phyloP scores from a whole-genome alignment of 2,113 vertebrate genomes.

The Lepus timidus region DNA sequence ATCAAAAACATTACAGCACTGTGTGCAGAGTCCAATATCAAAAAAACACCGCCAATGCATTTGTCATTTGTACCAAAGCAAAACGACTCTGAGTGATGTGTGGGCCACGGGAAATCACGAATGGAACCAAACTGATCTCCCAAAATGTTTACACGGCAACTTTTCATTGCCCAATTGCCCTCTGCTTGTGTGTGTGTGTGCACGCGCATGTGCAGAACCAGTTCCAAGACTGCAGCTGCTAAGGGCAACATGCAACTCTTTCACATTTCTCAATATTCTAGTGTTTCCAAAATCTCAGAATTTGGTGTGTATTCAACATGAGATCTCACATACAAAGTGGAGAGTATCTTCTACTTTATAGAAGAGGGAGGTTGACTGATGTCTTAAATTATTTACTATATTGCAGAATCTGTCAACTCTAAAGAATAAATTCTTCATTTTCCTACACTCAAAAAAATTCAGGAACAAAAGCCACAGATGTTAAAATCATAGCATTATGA shows the following conservation, averaged over 20 bases:
- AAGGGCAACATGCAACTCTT: not conserved
- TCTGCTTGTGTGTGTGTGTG: not conserved
- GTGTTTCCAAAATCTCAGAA: conserved; percentile 1
- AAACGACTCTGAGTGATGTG: not conserved
- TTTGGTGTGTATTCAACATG: not conserved
- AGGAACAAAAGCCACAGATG: conserved; percentile 68
- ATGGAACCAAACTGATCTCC: not conserved
- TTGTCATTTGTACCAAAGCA: not conserved
- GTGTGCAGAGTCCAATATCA: not conserved
- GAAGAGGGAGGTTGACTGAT: conserved; percentile 20
- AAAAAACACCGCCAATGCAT: not conserved
- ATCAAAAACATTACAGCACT: not conserved
- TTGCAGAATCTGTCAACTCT: conserved; percentile 39
- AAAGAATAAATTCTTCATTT: conserved; percentile 73
- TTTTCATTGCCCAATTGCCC: not conserved
- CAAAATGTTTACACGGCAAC: not conserved
- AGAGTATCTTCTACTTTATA: conserved; percentile 10
- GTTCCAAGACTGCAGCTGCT: not conserved
- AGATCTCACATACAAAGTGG: not conserved
- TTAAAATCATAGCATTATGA: conserved; percentile 71
- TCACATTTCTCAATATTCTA: not conserved
- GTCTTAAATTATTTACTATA: conserved; percentile 67
- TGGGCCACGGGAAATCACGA: not conserved
- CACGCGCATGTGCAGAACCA: not conserved
- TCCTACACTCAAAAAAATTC: conserved; percentile 47